Conservation (phyloP, 2,113 vertebrate species). For the Pterocles orientalis region DNA sequence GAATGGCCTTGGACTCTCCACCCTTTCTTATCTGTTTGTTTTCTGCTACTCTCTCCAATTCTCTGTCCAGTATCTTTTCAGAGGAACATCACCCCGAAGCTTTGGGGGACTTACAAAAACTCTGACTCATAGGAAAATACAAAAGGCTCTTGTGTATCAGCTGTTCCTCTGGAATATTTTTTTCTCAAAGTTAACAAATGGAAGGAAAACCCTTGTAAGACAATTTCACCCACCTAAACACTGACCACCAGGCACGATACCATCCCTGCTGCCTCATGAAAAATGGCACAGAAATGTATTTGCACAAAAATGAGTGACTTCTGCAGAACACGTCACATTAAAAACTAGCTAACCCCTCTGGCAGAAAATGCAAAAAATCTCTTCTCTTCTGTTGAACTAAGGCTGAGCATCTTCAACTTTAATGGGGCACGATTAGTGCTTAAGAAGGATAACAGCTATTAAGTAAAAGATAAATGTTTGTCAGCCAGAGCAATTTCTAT, state of each 20-base stretch:
- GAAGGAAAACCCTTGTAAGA: neutral
- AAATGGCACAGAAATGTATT: neutral
- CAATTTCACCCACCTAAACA: neutral
- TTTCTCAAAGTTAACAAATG: neutral
- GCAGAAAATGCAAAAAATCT: neutral
- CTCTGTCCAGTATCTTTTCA: neutral
- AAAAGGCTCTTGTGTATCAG: neutral
- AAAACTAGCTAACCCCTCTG: neutral
- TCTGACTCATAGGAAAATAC: rapidly evolving
- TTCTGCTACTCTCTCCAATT: neutral
- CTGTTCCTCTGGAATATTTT: neutral
- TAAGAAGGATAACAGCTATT: neutral
- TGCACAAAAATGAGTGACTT: neutral
- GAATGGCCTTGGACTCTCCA: neutral
- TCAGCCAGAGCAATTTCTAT: neutral
- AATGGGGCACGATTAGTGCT: neutral
- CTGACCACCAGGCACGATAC: neutral
- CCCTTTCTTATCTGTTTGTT: neutral
- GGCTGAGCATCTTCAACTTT: neutral
- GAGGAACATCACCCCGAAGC: neutral
- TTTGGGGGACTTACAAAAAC: neutral
- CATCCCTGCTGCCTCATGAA: neutral
- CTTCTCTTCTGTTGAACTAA: neutral
- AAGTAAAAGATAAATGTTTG: neutral
- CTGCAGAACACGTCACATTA: neutral